Conservation (phyloP, 1,140 invertebrate genomes). For the Aplysia californica region DNA sequence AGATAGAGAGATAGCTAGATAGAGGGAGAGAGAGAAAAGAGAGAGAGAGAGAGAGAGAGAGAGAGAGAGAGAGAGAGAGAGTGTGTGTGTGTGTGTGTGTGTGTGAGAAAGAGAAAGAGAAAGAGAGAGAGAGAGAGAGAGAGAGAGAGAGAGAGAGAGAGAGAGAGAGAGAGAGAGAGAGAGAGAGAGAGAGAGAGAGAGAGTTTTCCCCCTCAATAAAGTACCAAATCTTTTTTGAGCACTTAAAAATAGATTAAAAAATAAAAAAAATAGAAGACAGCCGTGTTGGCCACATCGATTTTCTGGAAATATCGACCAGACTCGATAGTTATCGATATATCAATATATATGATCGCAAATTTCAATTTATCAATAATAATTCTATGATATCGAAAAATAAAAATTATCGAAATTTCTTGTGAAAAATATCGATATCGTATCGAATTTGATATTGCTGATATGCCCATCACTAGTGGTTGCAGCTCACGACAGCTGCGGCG, state of each 20-base stretch:
- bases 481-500: too few species aligned
- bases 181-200: not conserved
- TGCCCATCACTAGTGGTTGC: too few species aligned
- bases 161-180: not conserved
- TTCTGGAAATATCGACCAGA: too few species aligned
- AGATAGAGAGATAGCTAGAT: not conserved
- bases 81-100: not conserved
- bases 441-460: too few species aligned
- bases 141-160: not conserved
- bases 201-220: not conserved
- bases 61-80: not conserved
- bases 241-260: not conserved
- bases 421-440: too few species aligned
- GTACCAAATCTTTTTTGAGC: not conserved
- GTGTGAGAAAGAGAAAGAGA: not conserved
- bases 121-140: not conserved
- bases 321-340: too few species aligned
- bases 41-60: not conserved
- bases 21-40: not conserved
- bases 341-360: too few species aligned
- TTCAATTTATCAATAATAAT: too few species aligned
- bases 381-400: too few species aligned
- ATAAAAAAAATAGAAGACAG: too few species aligned
- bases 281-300: too few species aligned
- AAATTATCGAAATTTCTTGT: too few species aligned